Base-by-base conservation (phyloP, 2,888 invertebrate genomes). In the Trilocha varians region DNA sequence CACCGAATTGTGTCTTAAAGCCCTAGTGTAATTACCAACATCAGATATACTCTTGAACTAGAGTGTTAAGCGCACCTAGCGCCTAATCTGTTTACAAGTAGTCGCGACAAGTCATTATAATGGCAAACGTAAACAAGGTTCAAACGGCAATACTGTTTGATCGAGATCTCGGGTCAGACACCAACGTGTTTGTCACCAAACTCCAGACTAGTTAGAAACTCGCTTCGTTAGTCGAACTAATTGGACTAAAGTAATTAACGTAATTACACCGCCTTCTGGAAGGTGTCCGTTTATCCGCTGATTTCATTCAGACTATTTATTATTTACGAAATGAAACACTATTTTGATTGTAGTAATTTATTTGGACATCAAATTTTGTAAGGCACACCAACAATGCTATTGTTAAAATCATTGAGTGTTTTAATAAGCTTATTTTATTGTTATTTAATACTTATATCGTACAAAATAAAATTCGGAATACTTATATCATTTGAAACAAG, bases 211-310 rank as follows among this genome's bases (percentile, higher is more conserved):
- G 70, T 74, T 70, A 60, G 59, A 67, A 75, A 74, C 73, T 75
- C 65, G 78, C 75, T 78, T 79, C 79, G 78, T 78, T 79, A 79
- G 73, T 74, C 71, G 75, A 76, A 62, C 78, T 80, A 79, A 80
- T 80, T 79, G 78, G 76, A 70, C 72, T 70, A 65, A 62, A 62
- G 74, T 79, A 78, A 79, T 78, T 78, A 74, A 76, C 61, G 71
- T 78, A 75, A 78, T 78, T 78, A 74, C 76, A 65, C 63, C 59
- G 62, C 70, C 67, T 72, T 69, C 72, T 75, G 71, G 74, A 72
- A 78, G 78, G 74, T 76, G 73, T 70, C 71, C 71, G 65, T 43
- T 35, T 34, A n/a, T n/a, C n/a, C n/a, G 38, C 11, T 25, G 25
- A 9, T 2, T 9, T 25, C 11, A 25, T 9, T 25, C 25, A 25